Percentiles rank a stretch among this genome's conserved stretches.
Evolutionary conservation across 2,113 vertebrate species (phyloP).

Genomic region (Phrynosoma platyrhinos): DNA sequence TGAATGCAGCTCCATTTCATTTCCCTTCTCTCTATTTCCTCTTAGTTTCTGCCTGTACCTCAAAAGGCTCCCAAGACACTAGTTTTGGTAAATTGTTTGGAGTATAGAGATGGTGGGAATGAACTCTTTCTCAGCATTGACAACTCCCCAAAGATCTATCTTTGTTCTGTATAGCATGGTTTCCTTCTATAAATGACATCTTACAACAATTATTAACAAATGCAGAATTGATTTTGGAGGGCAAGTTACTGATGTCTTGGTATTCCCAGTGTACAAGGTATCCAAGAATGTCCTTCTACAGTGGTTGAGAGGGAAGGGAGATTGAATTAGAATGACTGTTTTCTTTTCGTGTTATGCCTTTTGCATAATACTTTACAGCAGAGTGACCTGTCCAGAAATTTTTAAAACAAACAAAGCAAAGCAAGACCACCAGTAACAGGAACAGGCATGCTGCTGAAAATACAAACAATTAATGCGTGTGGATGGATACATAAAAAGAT

Average conservation of each 20-base stretch:
- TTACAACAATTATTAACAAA: constrained; percentile 62
- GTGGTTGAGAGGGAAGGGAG: background rate
- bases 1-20: background rate
- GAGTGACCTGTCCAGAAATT: background rate
- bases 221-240: constrained; percentile 46
- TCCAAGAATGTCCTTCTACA: constrained; percentile 33
- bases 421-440: background rate
- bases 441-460: background rate
- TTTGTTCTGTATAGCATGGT: constrained; percentile 43
- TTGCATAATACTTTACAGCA: background rate
- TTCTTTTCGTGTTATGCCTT: background rate
- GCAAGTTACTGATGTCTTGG: constrained; percentile 40
- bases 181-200: constrained; percentile 44
- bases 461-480: background rate
- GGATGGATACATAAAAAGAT: too few relatives aligned
- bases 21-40: background rate
- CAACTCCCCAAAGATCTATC: background rate
- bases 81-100: background rate
- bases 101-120: background rate
- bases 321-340: background rate
- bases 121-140: background rate
- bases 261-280: constrained; percentile 26
- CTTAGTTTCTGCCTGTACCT: rapidly evolving
- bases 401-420: background rate
- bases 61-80: rapidly evolving